phyloP scores from a whole-genome alignment of 1,140 invertebrate genomes.

The Antheraea pernyi region DNA sequence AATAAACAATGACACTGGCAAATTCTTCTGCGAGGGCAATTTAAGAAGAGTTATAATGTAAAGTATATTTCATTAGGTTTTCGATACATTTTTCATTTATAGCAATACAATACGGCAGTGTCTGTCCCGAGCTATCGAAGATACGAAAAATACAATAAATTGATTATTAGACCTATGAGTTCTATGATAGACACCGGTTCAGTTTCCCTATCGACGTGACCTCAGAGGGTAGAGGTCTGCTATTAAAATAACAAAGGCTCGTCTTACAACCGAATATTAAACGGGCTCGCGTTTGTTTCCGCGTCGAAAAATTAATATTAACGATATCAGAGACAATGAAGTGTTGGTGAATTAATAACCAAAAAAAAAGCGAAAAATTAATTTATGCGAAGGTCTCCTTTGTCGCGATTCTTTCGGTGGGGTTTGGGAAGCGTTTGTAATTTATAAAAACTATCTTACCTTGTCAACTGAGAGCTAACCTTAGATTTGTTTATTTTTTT shows the following conservation, averaged over 20 bases:
- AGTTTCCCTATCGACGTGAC: background rate
- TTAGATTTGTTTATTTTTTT: too few relatives aligned
- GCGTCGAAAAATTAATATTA: constrained; percentile 40
- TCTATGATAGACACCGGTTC: background rate
- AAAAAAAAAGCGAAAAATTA: constrained; percentile 28
- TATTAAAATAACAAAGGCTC: constrained; percentile 37
- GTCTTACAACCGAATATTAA: constrained; percentile 24
- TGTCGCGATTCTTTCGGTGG: constrained; percentile 23
- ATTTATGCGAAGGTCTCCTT: constrained; percentile 35
- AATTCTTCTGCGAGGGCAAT: too few relatives aligned
- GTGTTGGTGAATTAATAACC: constrained; percentile 13
- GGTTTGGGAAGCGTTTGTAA: background rate
- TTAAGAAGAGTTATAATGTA: too few relatives aligned
- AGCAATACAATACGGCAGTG: too few relatives aligned
- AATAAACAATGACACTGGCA: too few relatives aligned
- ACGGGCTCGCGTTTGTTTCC: constrained; percentile 28
- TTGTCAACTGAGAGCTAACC: too few relatives aligned
- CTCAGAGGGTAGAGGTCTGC: constrained; percentile 11
- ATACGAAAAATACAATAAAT: background rate
- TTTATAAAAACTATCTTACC: background rate
- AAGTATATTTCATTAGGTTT: too few relatives aligned
- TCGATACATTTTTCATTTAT: too few relatives aligned
- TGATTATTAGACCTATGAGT: background rate
- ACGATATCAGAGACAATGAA: constrained; percentile 37
- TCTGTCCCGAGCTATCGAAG: too few relatives aligned